Percentiles rank a stretch among this genome's conserved stretches.
Evolutionary conservation across 2,797 vertebrate genomes (phyloP).

Genomic region (Tympanoctomys barrerae): DNA sequence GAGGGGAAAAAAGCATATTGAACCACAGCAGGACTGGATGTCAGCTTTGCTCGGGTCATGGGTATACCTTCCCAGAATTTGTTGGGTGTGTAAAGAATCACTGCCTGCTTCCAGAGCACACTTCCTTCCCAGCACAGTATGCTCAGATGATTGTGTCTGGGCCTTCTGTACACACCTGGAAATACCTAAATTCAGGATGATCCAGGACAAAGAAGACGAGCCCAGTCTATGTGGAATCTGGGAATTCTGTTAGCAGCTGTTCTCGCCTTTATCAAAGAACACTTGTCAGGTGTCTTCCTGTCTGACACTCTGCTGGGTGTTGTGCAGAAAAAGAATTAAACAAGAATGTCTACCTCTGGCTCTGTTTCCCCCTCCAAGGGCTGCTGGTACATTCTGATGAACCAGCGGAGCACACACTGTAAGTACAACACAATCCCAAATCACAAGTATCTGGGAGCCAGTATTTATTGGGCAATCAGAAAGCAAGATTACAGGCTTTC

Average conservation of each 20-base stretch:
- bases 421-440: not conserved
- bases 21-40: not conserved
- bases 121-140: not conserved
- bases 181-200: conserved; percentile 8
- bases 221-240: not conserved
- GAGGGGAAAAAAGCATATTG: not conserved
- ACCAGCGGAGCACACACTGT: not conserved
- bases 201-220: conserved; percentile 17
- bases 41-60: not conserved
- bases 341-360: not conserved
- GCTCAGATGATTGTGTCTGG: not conserved
- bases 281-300: not conserved
- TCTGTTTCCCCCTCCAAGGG: not conserved
- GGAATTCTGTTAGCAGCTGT: not conserved
- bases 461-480: not conserved
- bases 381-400: not conserved
- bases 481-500: not conserved
- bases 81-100: not conserved
- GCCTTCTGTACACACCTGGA: not conserved
- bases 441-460: not conserved
- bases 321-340: not conserved
- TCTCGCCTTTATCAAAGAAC: not conserved
- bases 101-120: not conserved
- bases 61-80: not conserved
- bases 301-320: not conserved